Percentiles rank a stretch among this genome's conserved stretches.
phyloP scores from a whole-genome alignment of 2,888 invertebrate genomes.

The Cancer borealis region DNA sequence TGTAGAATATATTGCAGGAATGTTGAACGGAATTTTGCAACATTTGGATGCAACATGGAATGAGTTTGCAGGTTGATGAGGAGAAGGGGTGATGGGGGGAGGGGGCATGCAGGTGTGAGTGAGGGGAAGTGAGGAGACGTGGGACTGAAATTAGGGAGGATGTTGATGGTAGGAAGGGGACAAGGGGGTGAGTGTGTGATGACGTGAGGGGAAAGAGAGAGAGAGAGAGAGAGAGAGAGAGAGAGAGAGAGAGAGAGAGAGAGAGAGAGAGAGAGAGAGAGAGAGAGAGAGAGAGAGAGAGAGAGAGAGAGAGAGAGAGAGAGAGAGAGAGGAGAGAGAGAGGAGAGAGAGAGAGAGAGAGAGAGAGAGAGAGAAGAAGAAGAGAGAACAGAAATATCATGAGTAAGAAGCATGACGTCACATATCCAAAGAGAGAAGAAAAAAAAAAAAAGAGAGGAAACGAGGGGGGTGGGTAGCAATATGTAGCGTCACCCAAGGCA shows the following conservation, averaged over 20 bases:
- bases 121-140: not conserved
- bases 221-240: too few species aligned
- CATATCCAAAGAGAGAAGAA: not conserved
- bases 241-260: too few species aligned
- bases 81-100: not conserved
- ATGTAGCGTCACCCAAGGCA: too few species aligned
- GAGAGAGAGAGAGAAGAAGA: not conserved
- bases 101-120: not conserved
- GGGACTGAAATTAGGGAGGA: not conserved
- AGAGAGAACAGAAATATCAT: too few species aligned
- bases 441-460: not conserved
- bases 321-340: not conserved
- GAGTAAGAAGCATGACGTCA: too few species aligned
- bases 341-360: conserved; percentile 9
- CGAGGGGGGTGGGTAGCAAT: not conserved
- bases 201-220: too few species aligned
- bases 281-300: too few species aligned
- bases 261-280: too few species aligned
- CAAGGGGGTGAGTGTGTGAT: not conserved
- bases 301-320: not conserved
- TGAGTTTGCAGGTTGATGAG: too few species aligned
- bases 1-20: not conserved
- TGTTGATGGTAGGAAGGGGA: not conserved
- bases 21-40: not conserved
- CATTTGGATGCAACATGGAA: too few species aligned